phyloP scores from a whole-genome alignment of 2,888 invertebrate species.

The Theretra japonica region DNA sequence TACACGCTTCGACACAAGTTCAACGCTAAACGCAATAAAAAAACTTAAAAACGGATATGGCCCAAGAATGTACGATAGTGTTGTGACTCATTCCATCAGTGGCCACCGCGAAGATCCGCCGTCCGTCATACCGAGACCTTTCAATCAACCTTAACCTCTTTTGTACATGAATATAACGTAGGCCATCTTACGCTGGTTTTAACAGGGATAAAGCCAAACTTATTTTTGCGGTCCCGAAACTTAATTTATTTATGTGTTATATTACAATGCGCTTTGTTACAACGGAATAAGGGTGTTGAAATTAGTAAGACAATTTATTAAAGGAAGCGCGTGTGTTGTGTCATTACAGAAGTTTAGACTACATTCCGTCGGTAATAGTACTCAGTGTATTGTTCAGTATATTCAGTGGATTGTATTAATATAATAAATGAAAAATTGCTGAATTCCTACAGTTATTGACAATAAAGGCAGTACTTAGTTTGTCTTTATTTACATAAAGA shows the following conservation, averaged over 20 bases:
- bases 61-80: conserved; percentile 76
- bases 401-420: conserved; percentile 53
- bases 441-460: too few species aligned
- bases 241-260: conserved; percentile 45
- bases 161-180: conserved; percentile 44
- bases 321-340: conserved; percentile 39
- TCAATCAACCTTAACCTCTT: conserved; percentile 41
- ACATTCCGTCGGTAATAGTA: conserved; percentile 71
- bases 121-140: conserved; percentile 47
- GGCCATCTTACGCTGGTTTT: conserved; percentile 47
- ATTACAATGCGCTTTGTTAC: conserved; percentile 43
- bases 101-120: conserved; percentile 71
- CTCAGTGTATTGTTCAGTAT: conserved; percentile 62
- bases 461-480: neutral
- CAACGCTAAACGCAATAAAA: conserved; percentile 63
- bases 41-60: conserved; percentile 72
- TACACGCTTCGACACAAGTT: conserved; percentile 63
- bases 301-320: conserved; percentile 34
- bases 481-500: neutral
- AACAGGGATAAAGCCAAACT: conserved; percentile 55
- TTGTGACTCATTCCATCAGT: conserved; percentile 77
- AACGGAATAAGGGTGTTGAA: conserved; percentile 33
- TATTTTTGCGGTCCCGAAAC: conserved; percentile 51
- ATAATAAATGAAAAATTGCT: conserved; percentile 57
- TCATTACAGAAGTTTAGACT: conserved; percentile 69